phyloP scores from a whole-genome alignment of 2,797 vertebrate species.

The Phaenicophaeus curvirostris region DNA sequence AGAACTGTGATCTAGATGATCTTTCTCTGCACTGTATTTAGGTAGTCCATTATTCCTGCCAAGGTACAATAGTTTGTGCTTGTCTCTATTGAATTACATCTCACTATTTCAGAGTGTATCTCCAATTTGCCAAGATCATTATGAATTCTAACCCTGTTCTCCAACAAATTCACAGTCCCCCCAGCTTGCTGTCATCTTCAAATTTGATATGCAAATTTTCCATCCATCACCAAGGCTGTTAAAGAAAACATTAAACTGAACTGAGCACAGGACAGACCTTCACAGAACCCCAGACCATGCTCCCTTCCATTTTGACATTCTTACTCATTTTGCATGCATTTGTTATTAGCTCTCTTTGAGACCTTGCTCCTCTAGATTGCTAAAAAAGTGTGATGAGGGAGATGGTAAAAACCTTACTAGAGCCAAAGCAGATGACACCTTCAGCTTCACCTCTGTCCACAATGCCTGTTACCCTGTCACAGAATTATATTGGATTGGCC shows the following conservation, averaged over 20 bases:
- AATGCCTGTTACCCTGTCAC: not conserved
- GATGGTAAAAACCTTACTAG: not conserved
- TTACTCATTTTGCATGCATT: not conserved
- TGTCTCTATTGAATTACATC: slow-evolving; percentile 36
- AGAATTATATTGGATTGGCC: not conserved
- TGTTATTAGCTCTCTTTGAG: not conserved
- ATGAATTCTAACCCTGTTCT: slow-evolving; percentile 22
- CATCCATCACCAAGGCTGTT: not conserved
- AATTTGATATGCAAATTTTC: slow-evolving; percentile 30
- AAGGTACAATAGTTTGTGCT: slow-evolving; percentile 27
- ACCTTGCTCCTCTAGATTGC: not conserved
- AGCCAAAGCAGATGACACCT: not conserved
- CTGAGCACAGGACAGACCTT: not conserved
- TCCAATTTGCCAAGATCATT: slow-evolving; percentile 12
- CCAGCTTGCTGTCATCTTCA: slow-evolving; percentile 20
- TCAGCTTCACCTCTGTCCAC: slow-evolving; percentile 7
- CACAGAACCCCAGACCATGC: not conserved
- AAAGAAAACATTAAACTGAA: slow-evolving; percentile 28
- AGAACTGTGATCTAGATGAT: slow-evolving; percentile 52
- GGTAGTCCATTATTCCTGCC: slow-evolving; percentile 20
- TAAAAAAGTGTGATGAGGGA: not conserved
- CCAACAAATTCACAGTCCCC: not conserved
- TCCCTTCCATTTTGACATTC: slow-evolving; percentile 1
- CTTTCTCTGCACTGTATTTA: slow-evolving; percentile 38
- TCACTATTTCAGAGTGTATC: not conserved